Percentiles rank a stretch among this genome's conserved stretches.
These are phyloP conservation scores for Steatocranus sp. DNA, from an alignment of 2,797 vertebrate genomes.

Conservation along the genomic window DNA sequence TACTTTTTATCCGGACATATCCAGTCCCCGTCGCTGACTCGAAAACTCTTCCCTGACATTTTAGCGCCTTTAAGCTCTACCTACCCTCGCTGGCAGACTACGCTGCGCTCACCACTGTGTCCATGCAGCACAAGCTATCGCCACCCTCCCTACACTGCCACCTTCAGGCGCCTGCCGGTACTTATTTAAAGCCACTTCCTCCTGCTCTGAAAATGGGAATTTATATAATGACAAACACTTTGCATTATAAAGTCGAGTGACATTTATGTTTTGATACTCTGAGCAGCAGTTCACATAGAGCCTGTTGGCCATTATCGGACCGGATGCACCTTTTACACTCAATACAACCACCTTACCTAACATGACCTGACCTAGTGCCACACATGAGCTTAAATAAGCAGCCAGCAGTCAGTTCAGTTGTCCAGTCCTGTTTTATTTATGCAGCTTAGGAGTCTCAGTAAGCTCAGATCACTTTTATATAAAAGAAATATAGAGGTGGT, in stretches of 20 bases:
- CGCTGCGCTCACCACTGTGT: not conserved
- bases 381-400: not conserved
- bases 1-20: conserved; percentile 98
- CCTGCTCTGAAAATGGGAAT: not conserved
- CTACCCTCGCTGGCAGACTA: not conserved
- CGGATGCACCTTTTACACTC: not conserved
- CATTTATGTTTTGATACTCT: fast-evolving
- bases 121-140: not conserved
- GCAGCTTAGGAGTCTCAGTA: not conserved
- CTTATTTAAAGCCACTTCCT: not conserved
- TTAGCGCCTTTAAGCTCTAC: conserved; percentile 32
- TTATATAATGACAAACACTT: not conserved
- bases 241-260: not conserved
- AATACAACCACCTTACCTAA: not conserved
- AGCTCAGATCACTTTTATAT: not conserved
- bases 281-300: not conserved
- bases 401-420: not conserved
- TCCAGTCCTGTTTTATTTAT: not conserved
- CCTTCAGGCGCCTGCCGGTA: conserved; percentile 3
- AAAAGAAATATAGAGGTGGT: not conserved
- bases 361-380: not conserved
- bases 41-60: conserved; percentile 97
- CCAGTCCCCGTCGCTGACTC: conserved; percentile 98
- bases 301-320: not conserved
- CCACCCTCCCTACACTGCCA: not conserved